Percentiles rank a stretch among this genome's conserved stretches.
Evolutionary conservation across 2,888 invertebrate species (phyloP).

Genomic region (Oxyteleia sp.): DNA sequence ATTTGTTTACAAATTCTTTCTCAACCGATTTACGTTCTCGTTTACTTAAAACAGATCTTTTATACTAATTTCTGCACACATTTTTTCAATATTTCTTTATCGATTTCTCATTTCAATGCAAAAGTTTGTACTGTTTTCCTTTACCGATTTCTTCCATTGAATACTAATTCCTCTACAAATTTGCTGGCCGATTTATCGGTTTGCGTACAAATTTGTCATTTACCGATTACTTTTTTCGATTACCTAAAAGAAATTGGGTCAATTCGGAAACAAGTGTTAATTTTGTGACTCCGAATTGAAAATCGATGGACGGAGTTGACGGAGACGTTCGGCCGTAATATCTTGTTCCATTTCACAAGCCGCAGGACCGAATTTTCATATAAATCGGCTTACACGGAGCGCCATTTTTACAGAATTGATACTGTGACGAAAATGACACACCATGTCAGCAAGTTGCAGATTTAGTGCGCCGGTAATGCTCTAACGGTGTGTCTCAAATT

Average conservation of each 20-base stretch:
- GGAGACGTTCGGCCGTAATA: constrained; percentile 32
- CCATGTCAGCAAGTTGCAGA: constrained; percentile 28
- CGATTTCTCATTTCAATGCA: too few species aligned
- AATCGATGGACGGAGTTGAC: constrained; percentile 39
- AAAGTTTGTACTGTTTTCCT: too few species aligned
- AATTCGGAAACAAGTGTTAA: constrained; percentile 19
- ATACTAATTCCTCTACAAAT: too few species aligned
- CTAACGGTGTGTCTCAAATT: background rate
- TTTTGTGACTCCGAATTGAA: constrained; percentile 31
- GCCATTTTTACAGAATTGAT: constrained; percentile 41
- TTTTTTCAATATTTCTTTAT: too few species aligned
- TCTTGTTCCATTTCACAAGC: constrained; percentile 39
- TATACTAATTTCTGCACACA: too few species aligned
- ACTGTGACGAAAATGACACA: constrained; percentile 41
- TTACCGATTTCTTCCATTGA: too few species aligned
- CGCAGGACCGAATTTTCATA: constrained; percentile 35
- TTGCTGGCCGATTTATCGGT: too few species aligned
- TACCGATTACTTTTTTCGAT: too few species aligned
- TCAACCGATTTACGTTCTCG: too few species aligned
- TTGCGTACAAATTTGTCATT: too few species aligned
- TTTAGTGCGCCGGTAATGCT: constrained; percentile 23
- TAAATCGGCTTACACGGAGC: constrained; percentile 34
- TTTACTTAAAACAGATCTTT: too few species aligned
- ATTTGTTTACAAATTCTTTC: too few species aligned
- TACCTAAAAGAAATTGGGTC: constrained; percentile 34